Conservation (phyloP, 2,888 invertebrate genomes). For the Eurytoma californica region DNA sequence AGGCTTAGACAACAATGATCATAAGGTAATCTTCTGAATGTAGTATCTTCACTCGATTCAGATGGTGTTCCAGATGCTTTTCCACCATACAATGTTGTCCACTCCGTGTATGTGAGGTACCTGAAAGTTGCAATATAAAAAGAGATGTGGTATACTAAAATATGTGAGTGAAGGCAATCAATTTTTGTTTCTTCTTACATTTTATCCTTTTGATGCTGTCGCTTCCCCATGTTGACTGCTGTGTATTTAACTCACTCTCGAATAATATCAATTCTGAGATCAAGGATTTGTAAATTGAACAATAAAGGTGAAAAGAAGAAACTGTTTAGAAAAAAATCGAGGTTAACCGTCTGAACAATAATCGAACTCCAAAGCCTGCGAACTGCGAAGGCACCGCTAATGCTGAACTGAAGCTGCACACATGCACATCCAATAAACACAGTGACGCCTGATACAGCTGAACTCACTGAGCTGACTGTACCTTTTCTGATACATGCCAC, state of each 20-base stretch:
- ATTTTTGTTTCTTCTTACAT: slow-evolving; percentile 77
- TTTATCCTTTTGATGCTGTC: slow-evolving; percentile 96
- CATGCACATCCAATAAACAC: no score
- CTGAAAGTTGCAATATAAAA: slow-evolving; percentile 73
- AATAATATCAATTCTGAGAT: not conserved
- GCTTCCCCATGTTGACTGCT: slow-evolving; percentile 87
- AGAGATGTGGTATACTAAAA: not conserved
- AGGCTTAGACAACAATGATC: slow-evolving; percentile 94
- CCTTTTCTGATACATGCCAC: no score
- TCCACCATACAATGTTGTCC: slow-evolving; percentile 93
- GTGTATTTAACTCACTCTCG: not conserved
- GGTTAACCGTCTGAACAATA: no score
- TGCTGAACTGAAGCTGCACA: no score
- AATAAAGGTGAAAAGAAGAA: not conserved
- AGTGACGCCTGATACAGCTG: no score
- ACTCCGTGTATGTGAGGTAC: slow-evolving; percentile 91
- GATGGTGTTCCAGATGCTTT: slow-evolving; percentile 83
- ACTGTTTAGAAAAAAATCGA: no score
- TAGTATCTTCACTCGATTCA: slow-evolving; percentile 83
- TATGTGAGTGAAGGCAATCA: slow-evolving; percentile 2
- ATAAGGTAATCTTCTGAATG: slow-evolving; percentile 93
- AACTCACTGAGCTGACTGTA: no score
- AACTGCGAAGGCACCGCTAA: no score
- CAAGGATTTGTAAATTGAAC: not conserved
- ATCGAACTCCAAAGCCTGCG: no score